Conservation (phyloP, 2,113 vertebrate species). For the Rafetus swinhoei region DNA sequence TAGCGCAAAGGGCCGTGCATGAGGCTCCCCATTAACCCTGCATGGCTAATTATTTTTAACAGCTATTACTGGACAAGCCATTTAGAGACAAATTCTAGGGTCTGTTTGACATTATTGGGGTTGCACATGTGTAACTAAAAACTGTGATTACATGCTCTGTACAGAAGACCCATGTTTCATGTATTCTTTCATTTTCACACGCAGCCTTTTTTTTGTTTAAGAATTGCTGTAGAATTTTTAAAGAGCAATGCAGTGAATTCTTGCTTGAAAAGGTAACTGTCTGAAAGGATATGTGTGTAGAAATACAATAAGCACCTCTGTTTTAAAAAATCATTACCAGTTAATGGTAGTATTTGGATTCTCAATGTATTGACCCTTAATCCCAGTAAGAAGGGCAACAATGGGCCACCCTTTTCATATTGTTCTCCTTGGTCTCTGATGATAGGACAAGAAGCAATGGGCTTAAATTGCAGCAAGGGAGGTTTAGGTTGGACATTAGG, state of each 20-base stretch:
- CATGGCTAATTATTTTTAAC: not conserved
- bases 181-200: not conserved
- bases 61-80: not conserved
- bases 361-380: not conserved
- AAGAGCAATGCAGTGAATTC: not conserved
- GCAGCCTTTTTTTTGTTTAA: not conserved
- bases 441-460: too few species aligned
- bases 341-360: not conserved
- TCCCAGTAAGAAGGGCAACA: not conserved
- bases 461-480: too few species aligned
- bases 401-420: slow-evolving; percentile 27
- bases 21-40: not conserved
- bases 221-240: not conserved
- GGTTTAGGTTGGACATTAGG: too few species aligned
- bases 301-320: not conserved
- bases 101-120: not conserved
- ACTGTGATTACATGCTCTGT: not conserved
- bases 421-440: not conserved
- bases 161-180: not conserved
- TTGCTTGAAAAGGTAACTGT: not conserved
- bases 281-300: not conserved
- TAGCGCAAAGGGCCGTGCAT: not conserved
- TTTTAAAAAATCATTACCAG: slow-evolving; percentile 9
- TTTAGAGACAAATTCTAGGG: not conserved
- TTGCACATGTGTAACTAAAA: not conserved